Percentiles rank a stretch among this genome's conserved stretches.
phyloP scores from a whole-genome alignment of 2,113 vertebrate species.

The Natator depressus region DNA sequence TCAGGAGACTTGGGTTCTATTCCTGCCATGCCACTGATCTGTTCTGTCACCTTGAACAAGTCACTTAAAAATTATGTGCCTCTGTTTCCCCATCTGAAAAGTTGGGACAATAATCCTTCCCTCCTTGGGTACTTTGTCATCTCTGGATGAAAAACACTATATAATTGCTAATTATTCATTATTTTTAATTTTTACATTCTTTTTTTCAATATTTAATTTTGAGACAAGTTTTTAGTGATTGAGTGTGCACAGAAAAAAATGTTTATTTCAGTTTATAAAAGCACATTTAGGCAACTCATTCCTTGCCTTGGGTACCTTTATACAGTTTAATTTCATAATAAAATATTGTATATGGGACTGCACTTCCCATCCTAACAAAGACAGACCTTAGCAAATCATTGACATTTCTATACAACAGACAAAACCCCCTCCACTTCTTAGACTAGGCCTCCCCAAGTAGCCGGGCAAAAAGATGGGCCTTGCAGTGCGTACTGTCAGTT shows the following conservation, averaged over 20 bases:
- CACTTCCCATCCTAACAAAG: neutral
- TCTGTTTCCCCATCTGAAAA: neutral
- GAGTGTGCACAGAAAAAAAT: neutral
- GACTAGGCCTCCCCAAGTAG: neutral
- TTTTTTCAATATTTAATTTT: neutral
- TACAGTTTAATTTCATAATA: neutral
- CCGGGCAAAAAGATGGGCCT: neutral
- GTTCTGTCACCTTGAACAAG: neutral
- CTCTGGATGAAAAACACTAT: neutral
- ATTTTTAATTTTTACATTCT: neutral
- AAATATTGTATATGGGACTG: neutral
- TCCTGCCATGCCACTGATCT: neutral
- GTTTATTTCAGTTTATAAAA: neutral
- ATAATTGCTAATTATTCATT: neutral
- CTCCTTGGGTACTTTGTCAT: neutral
- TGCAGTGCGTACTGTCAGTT: neutral
- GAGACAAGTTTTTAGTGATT: neutral
- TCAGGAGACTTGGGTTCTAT: neutral
- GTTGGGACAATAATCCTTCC: neutral
- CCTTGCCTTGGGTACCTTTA: neutral
- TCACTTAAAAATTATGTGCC: neutral
- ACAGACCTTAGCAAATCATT: neutral
- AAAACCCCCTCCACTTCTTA: neutral
- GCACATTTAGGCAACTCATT: neutral
- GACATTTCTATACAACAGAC: neutral